Evolutionary conservation across 30 jellyfish, hydroid and myxozoan species (phyloP).

Genomic region (Aurelia aurita): DNA sequence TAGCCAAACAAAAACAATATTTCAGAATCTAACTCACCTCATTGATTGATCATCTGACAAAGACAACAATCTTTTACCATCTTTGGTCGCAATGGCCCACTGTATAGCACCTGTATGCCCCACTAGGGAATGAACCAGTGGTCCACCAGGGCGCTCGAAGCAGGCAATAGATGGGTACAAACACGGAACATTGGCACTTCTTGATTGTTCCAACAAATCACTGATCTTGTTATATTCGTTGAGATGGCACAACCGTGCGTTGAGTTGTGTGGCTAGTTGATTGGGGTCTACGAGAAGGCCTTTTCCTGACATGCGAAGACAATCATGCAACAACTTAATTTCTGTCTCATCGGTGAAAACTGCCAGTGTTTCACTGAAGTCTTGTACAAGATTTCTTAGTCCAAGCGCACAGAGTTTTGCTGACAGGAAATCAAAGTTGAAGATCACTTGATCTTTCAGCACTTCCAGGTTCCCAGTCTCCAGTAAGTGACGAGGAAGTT

Average conservation of each 20-base stretch:
- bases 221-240: slow-evolving; percentile 6
- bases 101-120: slow-evolving; percentile 69
- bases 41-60: slow-evolving; percentile 65
- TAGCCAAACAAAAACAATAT: too few species aligned
- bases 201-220: slow-evolving; percentile 57
- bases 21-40: slow-evolving; percentile 12
- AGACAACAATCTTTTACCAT: slow-evolving; percentile 55
- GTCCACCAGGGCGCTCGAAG: slow-evolving; percentile 90
- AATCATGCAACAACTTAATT: slow-evolving; percentile 59
- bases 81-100: slow-evolving; percentile 43
- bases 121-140: slow-evolving; percentile 71
- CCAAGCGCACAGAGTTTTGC: slow-evolving; percentile 75
- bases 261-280: slow-evolving; percentile 83
- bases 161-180: slow-evolving; percentile 68
- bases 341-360: slow-evolving; percentile 69
- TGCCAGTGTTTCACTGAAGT: slow-evolving; percentile 66
- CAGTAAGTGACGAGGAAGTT: slow-evolving; percentile 82
- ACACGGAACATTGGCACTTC: slow-evolving; percentile 62
- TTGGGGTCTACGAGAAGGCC: slow-evolving; percentile 55
- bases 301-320: slow-evolving; percentile 67
- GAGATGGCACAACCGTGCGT: slow-evolving; percentile 60
- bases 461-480: slow-evolving; percentile 27
- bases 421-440: slow-evolving; percentile 74
- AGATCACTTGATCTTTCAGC: slow-evolving; percentile 61
- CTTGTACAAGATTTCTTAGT: slow-evolving; percentile 63